These are phyloP conservation scores for Chalcis sispes DNA, from an alignment of 2,888 invertebrate species.

Conservation along the genomic window DNA sequence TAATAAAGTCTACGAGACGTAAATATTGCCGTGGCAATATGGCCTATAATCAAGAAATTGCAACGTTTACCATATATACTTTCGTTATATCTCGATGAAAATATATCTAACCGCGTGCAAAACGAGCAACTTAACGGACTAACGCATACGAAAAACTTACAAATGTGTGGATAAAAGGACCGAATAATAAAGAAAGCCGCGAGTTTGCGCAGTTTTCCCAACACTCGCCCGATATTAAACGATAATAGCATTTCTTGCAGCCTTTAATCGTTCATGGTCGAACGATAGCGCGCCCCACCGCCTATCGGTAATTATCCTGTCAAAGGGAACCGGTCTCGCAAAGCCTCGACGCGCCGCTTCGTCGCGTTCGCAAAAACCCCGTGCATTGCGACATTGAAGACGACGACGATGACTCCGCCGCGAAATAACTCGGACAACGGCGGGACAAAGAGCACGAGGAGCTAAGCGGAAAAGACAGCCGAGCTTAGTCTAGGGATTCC, in stretches of 20 bases:
- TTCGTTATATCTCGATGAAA: conserved; percentile 20
- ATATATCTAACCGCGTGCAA: conserved; percentile 9
- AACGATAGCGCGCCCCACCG: conserved; percentile 17
- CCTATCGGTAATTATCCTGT: conserved; percentile 45
- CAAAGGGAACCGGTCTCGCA: conserved; percentile 45
- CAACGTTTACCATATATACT: background rate
- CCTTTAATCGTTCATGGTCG: conserved; percentile 40
- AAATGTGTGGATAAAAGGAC: background rate
- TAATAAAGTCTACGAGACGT: background rate
- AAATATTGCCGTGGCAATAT: background rate
- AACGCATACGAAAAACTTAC: background rate
- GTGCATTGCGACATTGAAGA: background rate
- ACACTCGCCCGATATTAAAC: conserved; percentile 11
- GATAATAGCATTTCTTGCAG: conserved; percentile 30
- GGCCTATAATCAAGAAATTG: conserved; percentile 30
- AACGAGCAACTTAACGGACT: conserved; percentile 16
- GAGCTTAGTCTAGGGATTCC: too few relatives aligned
- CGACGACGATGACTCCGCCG: background rate
- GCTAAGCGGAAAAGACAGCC: too few relatives aligned
- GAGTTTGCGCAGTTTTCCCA: background rate
- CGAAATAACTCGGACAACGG: too few relatives aligned
- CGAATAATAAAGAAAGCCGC: background rate
- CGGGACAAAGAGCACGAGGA: background rate
- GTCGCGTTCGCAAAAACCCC: background rate
- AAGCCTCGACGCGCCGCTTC: background rate